Evolutionary conservation across 2,797 vertebrate species (phyloP).

Genomic region (Paratrypauchen microcephalus): DNA sequence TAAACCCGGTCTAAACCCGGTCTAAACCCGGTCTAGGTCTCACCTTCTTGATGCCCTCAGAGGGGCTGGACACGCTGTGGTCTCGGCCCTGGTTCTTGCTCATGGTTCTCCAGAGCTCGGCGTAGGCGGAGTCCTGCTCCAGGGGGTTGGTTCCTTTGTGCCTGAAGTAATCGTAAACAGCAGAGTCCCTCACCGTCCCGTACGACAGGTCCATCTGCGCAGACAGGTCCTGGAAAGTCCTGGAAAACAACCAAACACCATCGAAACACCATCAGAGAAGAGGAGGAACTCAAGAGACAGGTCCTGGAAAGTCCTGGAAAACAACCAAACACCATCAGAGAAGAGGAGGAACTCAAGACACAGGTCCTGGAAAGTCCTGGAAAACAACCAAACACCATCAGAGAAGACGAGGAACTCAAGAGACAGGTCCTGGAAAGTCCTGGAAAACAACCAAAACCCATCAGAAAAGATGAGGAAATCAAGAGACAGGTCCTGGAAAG

Average conservation of each 20-base stretch:
- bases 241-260: slow-evolving; percentile 48
- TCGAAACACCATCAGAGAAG: too few relatives aligned
- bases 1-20: neutral
- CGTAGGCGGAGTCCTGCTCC: slow-evolving; percentile 94
- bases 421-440: too few relatives aligned
- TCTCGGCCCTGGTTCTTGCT: slow-evolving; percentile 91
- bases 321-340: too few relatives aligned
- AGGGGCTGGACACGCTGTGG: slow-evolving; percentile 89
- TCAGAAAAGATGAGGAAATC: too few relatives aligned
- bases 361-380: too few relatives aligned
- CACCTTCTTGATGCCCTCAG: slow-evolving; percentile 97
- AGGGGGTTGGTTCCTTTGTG: slow-evolving; percentile 96
- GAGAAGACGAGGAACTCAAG: too few relatives aligned
- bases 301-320: too few relatives aligned
- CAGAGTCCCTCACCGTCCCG: slow-evolving; percentile 93
- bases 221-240: slow-evolving; percentile 94
- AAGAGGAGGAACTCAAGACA: too few relatives aligned
- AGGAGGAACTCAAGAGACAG: too few relatives aligned
- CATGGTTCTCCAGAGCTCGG: slow-evolving; percentile 94
- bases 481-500: too few relatives aligned
- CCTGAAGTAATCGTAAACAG: slow-evolving; percentile 95
- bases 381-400: too few relatives aligned
- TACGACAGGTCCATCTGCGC: slow-evolving; percentile 94
- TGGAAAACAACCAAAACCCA: too few relatives aligned
- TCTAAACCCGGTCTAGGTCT: neutral